Evolutionary conservation across 2,888 invertebrate species (phyloP), one percentile per base, ranked within the genome.

Genomic region (Chymomyza amoena): DNA sequence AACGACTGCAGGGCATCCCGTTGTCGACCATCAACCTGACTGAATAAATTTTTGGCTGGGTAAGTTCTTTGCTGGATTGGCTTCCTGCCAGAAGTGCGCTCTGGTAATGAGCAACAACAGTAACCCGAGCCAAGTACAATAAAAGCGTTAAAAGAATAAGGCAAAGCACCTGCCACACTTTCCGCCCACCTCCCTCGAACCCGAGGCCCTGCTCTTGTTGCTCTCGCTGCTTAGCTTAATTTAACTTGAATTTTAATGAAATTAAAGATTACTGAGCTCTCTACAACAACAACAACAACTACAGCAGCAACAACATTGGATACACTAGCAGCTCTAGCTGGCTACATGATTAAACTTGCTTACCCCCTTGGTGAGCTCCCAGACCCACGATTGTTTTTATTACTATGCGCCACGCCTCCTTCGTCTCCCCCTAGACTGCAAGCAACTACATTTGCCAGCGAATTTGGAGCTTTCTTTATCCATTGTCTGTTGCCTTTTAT

Each of bases 211-310:
- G 51, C 15, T 51, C 68, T 68, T 73, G 72, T 78, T 76, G 73
- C 68, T 71, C 64, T 51, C 61, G 73, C 68, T 56, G 69, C 76
- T 54, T 54, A 20, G 16, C 54, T 54, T 45, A 45, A 20, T 20
- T 54, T 9, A 54, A 54, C 54, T 78, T 76, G 78, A 78, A 79
- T 83, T 82, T 82, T 81, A 84, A 83, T 84, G 78, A 84, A 84
- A 82, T 84, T 82, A 79, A 79, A 83, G 71, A 82, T 84, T 79
- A 79, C 80, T 78, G 70, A 84, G 82, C 83, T 80, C 73, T 70
- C n/a, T n/a, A n/a, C n/a, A n/a, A 56, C 68, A 72, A 28, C 51
- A 66, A 67, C 64, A 79, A 54, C 64, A 66, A 18, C 69, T 65
- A 45, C 36, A 61, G 51, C 16, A 45, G 59, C 52, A 45, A 13